Conservation (phyloP, 1,140 invertebrate species). For the Dryas iulia region DNA sequence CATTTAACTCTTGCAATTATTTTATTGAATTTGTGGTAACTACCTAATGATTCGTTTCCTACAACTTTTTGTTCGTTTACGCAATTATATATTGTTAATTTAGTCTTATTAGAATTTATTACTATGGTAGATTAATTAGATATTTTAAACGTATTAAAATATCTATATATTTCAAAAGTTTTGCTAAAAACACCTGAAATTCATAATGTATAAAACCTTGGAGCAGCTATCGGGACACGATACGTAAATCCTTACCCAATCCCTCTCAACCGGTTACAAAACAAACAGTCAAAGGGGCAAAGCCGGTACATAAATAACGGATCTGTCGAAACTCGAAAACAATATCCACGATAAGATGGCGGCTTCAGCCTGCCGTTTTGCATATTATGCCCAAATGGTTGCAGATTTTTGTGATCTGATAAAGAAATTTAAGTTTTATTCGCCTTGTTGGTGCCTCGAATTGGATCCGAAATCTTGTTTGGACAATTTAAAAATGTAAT, state of each 20-base stretch:
- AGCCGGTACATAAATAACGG: slow-evolving; percentile 63
- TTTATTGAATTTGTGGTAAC: not conserved
- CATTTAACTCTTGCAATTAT: not conserved
- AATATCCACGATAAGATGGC: slow-evolving; percentile 59
- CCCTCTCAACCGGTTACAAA: slow-evolving; percentile 47
- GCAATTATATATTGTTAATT: not conserved
- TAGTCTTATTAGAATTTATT: not conserved
- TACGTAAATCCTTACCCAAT: slow-evolving; percentile 32
- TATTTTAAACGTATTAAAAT: not conserved
- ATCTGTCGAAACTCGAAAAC: slow-evolving; percentile 68
- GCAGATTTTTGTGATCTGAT: slow-evolving; percentile 14
- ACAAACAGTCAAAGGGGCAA: slow-evolving; percentile 44
- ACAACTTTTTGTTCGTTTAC: not conserved
- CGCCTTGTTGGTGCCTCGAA: not conserved
- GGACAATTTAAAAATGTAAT: not conserved
- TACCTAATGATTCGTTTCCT: not conserved
- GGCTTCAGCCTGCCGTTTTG: slow-evolving; percentile 43
- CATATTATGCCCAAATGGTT: slow-evolving; percentile 32
- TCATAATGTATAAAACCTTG: too few relatives aligned
- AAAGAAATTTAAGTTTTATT: slow-evolving; percentile 1
- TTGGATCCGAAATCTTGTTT: not conserved
- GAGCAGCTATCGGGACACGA: slow-evolving; percentile 10
- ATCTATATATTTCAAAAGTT: too few relatives aligned
- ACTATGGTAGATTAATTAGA: not conserved
- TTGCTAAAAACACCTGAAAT: not conserved